Conservation (phyloP, 2,888 invertebrate species). For the Torymus texanus region DNA sequence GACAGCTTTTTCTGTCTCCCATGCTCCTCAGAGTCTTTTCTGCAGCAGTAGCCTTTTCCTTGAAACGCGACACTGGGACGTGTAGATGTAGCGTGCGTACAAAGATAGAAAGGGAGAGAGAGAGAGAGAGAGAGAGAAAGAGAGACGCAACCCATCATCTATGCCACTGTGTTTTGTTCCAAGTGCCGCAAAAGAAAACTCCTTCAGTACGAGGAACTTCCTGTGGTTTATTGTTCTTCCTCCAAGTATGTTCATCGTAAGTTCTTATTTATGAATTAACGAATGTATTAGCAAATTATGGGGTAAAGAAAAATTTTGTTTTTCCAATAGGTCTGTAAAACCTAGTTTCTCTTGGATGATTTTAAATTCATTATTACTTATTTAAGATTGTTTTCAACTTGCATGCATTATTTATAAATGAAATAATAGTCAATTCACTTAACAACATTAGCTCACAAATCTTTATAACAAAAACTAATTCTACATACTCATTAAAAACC, state of each 20-base stretch:
- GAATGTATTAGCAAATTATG: too few relatives aligned
- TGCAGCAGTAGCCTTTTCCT: constrained; percentile 1
- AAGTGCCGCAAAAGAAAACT: background rate
- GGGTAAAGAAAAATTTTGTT: too few relatives aligned
- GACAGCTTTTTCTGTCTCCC: constrained; percentile 25
- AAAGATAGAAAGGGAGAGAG: too few relatives aligned
- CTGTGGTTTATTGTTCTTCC: background rate
- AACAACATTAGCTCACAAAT: too few relatives aligned
- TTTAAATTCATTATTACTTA: too few relatives aligned
- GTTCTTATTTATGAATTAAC: constrained; percentile 32
- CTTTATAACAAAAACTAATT: constrained; percentile 6
- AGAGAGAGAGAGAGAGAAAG: background rate
- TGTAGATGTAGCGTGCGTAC: background rate
- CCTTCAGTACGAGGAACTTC: background rate
- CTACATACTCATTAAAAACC: constrained; percentile 32
- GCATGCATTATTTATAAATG: too few relatives aligned
- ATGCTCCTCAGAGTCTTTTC: background rate
- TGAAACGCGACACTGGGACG: constrained; percentile 2
- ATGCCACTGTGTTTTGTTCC: constrained; percentile 32
- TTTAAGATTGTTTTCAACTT: too few relatives aligned
- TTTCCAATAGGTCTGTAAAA: too few relatives aligned
- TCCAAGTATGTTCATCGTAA: background rate
- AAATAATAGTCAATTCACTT: too few relatives aligned
- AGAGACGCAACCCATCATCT: constrained; percentile 6
- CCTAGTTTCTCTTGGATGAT: too few relatives aligned